These are phyloP conservation scores for Paradoxurus hermaphroditus DNA, from an alignment of 2,113 vertebrate genomes.

Conservation along the genomic window DNA sequence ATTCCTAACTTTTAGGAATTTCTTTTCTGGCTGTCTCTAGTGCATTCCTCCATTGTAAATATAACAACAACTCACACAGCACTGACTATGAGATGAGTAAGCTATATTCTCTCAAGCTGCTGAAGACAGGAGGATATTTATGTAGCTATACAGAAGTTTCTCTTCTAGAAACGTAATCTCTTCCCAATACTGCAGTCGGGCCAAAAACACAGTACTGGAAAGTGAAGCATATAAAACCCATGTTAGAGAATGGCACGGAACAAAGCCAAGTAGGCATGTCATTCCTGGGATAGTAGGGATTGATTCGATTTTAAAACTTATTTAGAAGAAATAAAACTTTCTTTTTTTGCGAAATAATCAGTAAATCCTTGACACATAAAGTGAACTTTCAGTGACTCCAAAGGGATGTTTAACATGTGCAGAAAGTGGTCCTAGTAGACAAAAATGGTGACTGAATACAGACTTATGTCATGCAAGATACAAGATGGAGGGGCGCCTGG, in stretches of 20 bases:
- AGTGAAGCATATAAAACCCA: background rate
- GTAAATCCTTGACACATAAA: background rate
- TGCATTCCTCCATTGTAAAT: background rate
- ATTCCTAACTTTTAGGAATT: background rate
- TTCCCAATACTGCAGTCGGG: background rate
- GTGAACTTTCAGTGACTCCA: background rate
- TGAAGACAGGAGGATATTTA: background rate
- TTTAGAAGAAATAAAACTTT: background rate
- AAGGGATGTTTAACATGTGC: background rate
- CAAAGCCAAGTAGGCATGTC: background rate
- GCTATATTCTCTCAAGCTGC: background rate
- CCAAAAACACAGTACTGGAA: background rate
- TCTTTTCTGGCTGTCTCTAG: background rate
- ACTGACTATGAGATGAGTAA: background rate
- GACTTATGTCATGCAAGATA: background rate
- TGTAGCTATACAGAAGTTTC: background rate
- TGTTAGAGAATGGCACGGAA: background rate
- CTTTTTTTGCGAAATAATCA: background rate
- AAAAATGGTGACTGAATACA: background rate
- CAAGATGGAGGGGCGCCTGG: rapidly evolving
- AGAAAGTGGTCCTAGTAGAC: background rate
- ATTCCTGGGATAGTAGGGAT: background rate
- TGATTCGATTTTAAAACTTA: background rate
- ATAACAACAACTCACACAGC: background rate
- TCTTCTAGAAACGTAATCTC: background rate